Evolutionary conservation across 2,113 vertebrate genomes (phyloP), one percentile per base, ranked within the genome.

Genomic region (Nycticryphes semicollaris): DNA sequence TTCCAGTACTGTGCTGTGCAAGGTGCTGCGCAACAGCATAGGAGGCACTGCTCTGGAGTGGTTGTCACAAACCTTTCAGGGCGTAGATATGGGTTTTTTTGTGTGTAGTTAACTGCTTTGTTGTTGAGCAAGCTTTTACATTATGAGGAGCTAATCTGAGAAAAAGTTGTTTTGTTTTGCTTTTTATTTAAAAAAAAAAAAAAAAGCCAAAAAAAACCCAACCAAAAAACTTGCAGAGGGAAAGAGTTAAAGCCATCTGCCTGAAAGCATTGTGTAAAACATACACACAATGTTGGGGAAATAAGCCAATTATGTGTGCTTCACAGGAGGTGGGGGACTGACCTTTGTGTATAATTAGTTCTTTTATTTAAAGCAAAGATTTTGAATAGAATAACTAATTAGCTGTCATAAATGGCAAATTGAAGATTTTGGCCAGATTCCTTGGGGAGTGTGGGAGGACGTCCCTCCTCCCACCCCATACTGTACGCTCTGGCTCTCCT

Each of bases 301-400:
- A 98, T 98, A 98, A 98, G 98, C 98, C 98, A 99, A 98, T 99
- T 99, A 98, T 96, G 93, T 97, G 97, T 96, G 96, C 98, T 98
- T 98, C 98, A 98, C 97, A 91, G 97, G 98, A 98, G 98, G 98
- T 98, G 97, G 98, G 97, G 97, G 97, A 98, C 96, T 98, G 98
- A 99, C 98, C 98, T 99, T 99, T 98, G 98, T 98, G 98, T 98
- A 98, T 98, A 99, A 99, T 99, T 98, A 99, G 98, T 98, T 98
- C 97, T 98, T 98, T 99, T 98, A 98, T 98, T 99, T 98, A 99
- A 99, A 99, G 98, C 98, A 98, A 98, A 98, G 98, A 98, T 98
- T 98, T 98, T 98, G 98, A 99, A 98, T 98, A 98, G 98, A 99
- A 98, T 98, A 98, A 98, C 98, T 99, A 99, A 99, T 99, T 99